A percentile compares a stretch with the other conserved stretches of the same genome.
Evolutionary conservation across 2,888 invertebrate species (phyloP).

Genomic region (Synergus gifuensis): DNA sequence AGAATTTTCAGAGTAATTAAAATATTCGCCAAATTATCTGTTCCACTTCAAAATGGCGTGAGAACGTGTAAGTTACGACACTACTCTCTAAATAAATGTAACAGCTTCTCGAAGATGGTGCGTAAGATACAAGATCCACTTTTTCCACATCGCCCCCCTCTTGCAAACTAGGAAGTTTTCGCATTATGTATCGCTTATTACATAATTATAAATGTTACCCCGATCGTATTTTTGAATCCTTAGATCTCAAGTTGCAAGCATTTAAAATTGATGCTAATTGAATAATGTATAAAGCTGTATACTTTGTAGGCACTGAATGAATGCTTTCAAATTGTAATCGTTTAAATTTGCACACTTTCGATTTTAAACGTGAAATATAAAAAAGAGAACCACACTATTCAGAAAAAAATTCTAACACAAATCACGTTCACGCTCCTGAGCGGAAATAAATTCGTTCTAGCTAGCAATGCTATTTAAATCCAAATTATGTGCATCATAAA

Average conservation of each 20-base stretch:
- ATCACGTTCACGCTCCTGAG: constrained; percentile 16
- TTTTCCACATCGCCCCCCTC: background rate
- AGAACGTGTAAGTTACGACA: background rate
- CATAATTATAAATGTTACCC: background rate
- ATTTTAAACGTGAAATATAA: background rate
- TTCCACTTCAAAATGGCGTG: background rate
- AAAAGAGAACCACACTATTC: background rate
- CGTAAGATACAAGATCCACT: background rate
- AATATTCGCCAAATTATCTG: background rate
- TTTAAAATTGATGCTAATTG: no score
- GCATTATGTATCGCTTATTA: background rate
- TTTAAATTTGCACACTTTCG: constrained; percentile 34
- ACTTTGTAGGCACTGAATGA: background rate
- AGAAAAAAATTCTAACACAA: constrained; percentile 10
- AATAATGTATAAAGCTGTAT: no score
- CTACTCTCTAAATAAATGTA: background rate
- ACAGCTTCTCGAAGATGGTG: background rate
- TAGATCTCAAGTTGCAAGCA: no score
- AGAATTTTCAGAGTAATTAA: no score
- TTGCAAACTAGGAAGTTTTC: background rate
- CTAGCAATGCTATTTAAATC: constrained; percentile 21
- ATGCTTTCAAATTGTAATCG: constrained; percentile 11
- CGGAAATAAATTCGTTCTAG: constrained; percentile 17
- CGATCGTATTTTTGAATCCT: no score
- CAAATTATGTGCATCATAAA: background rate